phyloP scores from a whole-genome alignment of 2,113 vertebrate species.

The Setophaga petechia region DNA sequence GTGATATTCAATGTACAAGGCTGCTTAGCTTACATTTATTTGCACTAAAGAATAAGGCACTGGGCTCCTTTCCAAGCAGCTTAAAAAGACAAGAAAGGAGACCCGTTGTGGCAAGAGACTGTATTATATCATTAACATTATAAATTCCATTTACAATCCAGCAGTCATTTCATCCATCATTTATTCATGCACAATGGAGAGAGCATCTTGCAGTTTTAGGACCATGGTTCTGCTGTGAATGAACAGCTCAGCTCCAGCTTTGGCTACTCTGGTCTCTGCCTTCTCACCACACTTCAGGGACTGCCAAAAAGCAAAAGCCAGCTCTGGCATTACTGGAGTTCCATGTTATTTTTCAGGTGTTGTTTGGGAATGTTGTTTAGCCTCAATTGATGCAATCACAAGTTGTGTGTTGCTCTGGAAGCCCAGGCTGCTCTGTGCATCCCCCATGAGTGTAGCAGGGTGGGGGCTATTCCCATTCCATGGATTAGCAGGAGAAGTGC shows the following conservation, averaged over 20 bases:
- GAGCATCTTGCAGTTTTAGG: not conserved
- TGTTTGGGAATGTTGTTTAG: not conserved
- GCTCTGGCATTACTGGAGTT: not conserved
- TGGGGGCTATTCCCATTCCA: not conserved
- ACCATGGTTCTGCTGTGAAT: not conserved
- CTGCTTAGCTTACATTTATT: constrained; percentile 39
- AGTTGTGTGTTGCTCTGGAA: not conserved
- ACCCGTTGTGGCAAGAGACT: not conserved
- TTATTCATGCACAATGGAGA: constrained; percentile 24
- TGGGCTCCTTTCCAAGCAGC: constrained; percentile 44
- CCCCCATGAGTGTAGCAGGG: rapidly evolving
- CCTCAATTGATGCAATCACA: rapidly evolving
- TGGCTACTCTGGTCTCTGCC: not conserved
- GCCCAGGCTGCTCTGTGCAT: rapidly evolving
- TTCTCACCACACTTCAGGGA: not conserved
- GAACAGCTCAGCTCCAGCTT: not conserved
- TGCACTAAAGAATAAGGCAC: not conserved
- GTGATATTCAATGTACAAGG: not conserved
- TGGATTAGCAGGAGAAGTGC: rapidly evolving
- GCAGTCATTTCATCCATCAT: constrained; percentile 50
- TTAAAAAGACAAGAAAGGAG: constrained; percentile 44
- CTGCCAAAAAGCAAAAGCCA: not conserved
- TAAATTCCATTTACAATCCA: constrained; percentile 44
- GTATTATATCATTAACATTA: not conserved
- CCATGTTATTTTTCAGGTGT: not conserved